Percentiles rank a stretch among this genome's conserved stretches.
Evolutionary conservation across 2,113 vertebrate species (phyloP).

Genomic region (Antechinus flavipes): DNA sequence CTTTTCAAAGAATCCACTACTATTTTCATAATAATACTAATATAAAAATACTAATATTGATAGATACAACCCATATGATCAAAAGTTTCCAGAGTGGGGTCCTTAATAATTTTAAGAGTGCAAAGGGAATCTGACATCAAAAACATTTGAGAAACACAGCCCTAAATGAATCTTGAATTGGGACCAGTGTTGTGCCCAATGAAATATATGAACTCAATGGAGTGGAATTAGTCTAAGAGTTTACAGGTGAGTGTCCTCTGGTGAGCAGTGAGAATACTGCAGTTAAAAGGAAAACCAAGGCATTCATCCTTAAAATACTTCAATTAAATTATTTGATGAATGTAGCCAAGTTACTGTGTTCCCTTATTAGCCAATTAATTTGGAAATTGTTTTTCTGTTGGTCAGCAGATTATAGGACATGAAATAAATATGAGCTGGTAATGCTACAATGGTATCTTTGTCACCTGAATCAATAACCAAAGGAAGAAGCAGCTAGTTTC

Average conservation of each 20-base stretch:
- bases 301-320: neutral
- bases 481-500: neutral
- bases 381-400: neutral
- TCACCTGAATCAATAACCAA: neutral
- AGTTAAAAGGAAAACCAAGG: neutral
- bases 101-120: neutral
- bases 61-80: neutral
- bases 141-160: neutral
- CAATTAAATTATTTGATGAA: neutral
- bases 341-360: neutral
- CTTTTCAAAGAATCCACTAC: neutral
- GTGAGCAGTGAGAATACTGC: neutral
- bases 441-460: neutral
- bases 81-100: neutral
- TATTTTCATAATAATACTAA: neutral
- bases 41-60: neutral
- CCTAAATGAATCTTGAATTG: neutral
- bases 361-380: neutral
- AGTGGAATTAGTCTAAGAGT: neutral
- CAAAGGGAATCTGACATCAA: neutral
- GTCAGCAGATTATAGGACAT: neutral
- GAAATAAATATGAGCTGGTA: neutral
- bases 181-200: neutral
- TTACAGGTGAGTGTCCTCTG: neutral
- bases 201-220: neutral